phyloP scores from a whole-genome alignment of 2,797 vertebrate genomes.

The Gadopsis marmoratus region DNA sequence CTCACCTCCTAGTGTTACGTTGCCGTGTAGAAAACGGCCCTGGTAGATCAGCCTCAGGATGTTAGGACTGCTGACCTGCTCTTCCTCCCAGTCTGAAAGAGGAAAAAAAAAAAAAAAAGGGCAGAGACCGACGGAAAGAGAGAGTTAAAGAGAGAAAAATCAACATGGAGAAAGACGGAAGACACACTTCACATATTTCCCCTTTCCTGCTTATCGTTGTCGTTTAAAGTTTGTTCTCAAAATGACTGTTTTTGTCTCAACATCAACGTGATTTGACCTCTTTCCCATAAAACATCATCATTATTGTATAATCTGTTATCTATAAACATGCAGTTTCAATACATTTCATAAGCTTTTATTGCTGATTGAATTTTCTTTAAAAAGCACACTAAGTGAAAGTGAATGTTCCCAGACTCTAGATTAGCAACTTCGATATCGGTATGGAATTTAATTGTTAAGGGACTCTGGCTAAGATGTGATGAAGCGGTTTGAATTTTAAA shows the following conservation, averaged over 20 bases:
- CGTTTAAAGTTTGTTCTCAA: background rate
- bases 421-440: background rate
- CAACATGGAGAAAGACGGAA: constrained; percentile 33
- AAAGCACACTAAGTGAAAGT: background rate
- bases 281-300: background rate
- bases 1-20: constrained; percentile 98
- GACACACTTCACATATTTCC: background rate
- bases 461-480: background rate
- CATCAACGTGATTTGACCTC: background rate
- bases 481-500: constrained; percentile 11
- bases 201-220: background rate
- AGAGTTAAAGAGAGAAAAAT: constrained; percentile 45
- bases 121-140: constrained; percentile 17
- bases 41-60: constrained; percentile 99
- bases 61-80: constrained; percentile 97
- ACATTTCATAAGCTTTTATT: background rate
- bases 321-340: background rate
- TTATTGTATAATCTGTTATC: background rate
- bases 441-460: background rate
- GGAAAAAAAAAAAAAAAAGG: constrained; percentile 28
- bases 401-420: background rate
- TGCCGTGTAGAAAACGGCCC: constrained; percentile 98
- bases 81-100: constrained; percentile 95
- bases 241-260: background rate
- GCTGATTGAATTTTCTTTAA: background rate